These are phyloP conservation scores for Lytechinus variegatus DNA, from an alignment of 35 echinoderm and acorn worm genomes.

Conservation along the genomic window DNA sequence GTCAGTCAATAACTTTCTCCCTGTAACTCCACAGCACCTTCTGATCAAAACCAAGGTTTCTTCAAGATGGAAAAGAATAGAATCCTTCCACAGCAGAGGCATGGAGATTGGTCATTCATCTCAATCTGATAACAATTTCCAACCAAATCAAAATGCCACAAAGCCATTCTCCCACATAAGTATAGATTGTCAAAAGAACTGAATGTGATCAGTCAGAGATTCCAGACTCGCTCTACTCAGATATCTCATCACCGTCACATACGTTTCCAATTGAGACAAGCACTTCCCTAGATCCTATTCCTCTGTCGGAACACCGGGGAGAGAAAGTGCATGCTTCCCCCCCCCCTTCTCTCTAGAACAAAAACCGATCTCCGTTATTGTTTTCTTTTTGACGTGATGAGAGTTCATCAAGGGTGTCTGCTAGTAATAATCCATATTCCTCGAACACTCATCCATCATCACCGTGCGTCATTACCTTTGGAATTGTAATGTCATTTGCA, in stretches of 20 bases:
- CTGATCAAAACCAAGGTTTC: not conserved
- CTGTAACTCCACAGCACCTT: no score
- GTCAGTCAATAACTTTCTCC: no score
- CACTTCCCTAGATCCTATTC: not conserved
- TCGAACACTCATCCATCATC: not conserved
- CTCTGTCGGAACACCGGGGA: not conserved
- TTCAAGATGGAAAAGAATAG: not conserved
- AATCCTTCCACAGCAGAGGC: not conserved
- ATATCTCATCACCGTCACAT: not conserved
- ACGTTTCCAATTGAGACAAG: not conserved
- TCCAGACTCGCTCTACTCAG: not conserved
- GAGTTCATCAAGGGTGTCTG: not conserved
- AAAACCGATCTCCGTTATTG: not conserved
- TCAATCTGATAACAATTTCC: not conserved
- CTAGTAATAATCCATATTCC: not conserved
- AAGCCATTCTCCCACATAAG: not conserved
- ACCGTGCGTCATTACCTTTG: not conserved
- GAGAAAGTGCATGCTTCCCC: not conserved
- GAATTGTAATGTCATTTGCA: constrained; percentile 19
- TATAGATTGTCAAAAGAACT: not conserved
- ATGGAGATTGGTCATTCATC: not conserved
- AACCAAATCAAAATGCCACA: not conserved
- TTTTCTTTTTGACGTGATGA: constrained; percentile 13
- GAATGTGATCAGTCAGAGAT: not conserved
- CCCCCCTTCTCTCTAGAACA: not conserved